Evolutionary conservation across 2,888 invertebrate species (phyloP), one percentile per base, ranked within the genome.

Genomic region (Melanostoma mellinum): DNA sequence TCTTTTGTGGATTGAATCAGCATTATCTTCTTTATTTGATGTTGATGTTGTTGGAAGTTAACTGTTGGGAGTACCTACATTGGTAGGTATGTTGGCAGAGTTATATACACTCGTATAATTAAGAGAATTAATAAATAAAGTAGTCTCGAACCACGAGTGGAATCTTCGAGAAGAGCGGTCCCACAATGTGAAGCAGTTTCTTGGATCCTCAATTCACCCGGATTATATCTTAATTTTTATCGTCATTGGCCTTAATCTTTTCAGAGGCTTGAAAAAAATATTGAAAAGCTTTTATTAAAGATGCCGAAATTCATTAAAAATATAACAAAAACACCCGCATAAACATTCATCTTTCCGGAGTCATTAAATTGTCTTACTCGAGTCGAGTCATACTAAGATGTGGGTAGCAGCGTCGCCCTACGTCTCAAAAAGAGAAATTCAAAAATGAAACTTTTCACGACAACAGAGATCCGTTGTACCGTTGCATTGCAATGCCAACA

Each of bases 271-370:
- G 20, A 0, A 35, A 8, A 63, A 30, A n/a, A 56, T 53, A 38
- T 20, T 2, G 30, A 33, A 10, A 20, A 55, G 35, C 40, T 52
- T 44, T 61, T 65, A 8, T 36, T 6, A 42, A 4, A 46, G 48
- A 42, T 30, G 6, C 6, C 9, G 53, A 65, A 44, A 56, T 68
- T 76, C 72, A 81, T 81, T 76, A 55, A 67, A 71, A 80, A 65
- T 52, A 48, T 53, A 71, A 46, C 58, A 71, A 75, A 75, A 60
- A 36, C 67, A 4, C 61, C 50, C 52, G 55, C 55, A 61, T 55
- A 60, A 38, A 72, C 52, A 53, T 52, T 72, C 56, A 38, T 76
- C 60, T 60, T 55, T 58, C 8, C 61, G 32, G 42, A 71, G 58
- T 50, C 50, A 63, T 63, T 63, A 63, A 63, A 63, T 63, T 50